Evolutionary conservation across 1,140 invertebrate genomes (phyloP).

Genomic region (Bombus pyrosoma): DNA sequence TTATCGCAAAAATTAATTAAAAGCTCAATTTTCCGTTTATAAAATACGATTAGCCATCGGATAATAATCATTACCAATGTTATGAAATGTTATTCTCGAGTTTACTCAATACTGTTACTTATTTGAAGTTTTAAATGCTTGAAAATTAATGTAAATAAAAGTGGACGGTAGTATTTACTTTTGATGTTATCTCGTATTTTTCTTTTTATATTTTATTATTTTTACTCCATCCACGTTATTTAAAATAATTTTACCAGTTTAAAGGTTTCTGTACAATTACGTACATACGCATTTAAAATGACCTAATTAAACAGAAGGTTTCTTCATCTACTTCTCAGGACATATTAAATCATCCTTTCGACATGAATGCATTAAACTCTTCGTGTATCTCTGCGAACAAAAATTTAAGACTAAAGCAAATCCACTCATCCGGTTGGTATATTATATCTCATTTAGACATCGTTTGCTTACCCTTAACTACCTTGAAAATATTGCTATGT

Average conservation of each 20-base stretch:
- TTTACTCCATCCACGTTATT: background rate
- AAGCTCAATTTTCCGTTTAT: no score
- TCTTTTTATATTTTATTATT: background rate
- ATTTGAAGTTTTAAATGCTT: no score
- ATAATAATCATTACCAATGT: no score
- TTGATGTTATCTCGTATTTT: background rate
- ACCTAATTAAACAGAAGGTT: background rate
- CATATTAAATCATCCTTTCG: conserved; percentile 15
- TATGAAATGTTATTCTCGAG: no score
- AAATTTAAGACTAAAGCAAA: conserved; percentile 30
- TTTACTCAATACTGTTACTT: no score
- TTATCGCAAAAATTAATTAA: background rate
- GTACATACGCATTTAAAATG: background rate
- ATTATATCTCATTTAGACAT: background rate
- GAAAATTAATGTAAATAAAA: background rate
- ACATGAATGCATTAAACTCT: conserved; percentile 24
- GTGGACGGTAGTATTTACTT: background rate
- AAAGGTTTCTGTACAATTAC: background rate
- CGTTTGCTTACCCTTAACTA: background rate
- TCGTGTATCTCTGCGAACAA: background rate
- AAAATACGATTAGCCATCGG: no score
- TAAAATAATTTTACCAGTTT: background rate
- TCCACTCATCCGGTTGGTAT: background rate
- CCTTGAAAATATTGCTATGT: background rate
- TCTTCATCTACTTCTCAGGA: conserved; percentile 5